phyloP scores from a whole-genome alignment of 2,888 invertebrate species.

The Ectropis crepuscularia region DNA sequence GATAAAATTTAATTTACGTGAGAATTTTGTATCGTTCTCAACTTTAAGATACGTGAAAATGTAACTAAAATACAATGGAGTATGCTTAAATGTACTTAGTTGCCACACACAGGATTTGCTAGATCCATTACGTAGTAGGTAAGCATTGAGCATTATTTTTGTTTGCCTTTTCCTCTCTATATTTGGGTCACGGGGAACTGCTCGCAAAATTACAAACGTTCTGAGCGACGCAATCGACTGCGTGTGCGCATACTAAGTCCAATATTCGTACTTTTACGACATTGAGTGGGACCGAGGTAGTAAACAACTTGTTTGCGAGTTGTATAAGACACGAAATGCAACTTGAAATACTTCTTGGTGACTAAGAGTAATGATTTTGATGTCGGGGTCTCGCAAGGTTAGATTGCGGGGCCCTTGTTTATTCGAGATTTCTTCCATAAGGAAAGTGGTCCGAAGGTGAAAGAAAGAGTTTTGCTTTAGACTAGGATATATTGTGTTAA shows the following conservation, averaged over 20 bases:
- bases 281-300: constrained; percentile 40
- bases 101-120: constrained; percentile 1
- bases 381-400: constrained; percentile 38
- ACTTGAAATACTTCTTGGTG: constrained; percentile 18
- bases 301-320: constrained; percentile 31
- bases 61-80: neutral
- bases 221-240: constrained; percentile 47
- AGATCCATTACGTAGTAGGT: constrained; percentile 10
- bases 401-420: constrained; percentile 16
- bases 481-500: too few relatives aligned
- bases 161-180: constrained; percentile 46
- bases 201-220: constrained; percentile 45
- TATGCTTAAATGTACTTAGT: neutral
- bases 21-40: neutral
- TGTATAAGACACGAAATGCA: constrained; percentile 26
- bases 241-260: constrained; percentile 49
- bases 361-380: constrained; percentile 22
- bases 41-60: neutral
- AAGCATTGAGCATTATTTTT: constrained; percentile 28
- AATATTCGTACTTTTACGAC: constrained; percentile 42
- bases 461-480: too few relatives aligned
- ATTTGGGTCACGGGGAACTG: constrained; percentile 57
- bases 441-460: neutral
- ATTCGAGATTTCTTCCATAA: neutral
- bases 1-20: constrained; percentile 35